A percentile compares a stretch with the other conserved stretches of the same genome.
phyloP scores from a whole-genome alignment of 2,113 vertebrate genomes.

The Sminthopsis crassicaudata region DNA sequence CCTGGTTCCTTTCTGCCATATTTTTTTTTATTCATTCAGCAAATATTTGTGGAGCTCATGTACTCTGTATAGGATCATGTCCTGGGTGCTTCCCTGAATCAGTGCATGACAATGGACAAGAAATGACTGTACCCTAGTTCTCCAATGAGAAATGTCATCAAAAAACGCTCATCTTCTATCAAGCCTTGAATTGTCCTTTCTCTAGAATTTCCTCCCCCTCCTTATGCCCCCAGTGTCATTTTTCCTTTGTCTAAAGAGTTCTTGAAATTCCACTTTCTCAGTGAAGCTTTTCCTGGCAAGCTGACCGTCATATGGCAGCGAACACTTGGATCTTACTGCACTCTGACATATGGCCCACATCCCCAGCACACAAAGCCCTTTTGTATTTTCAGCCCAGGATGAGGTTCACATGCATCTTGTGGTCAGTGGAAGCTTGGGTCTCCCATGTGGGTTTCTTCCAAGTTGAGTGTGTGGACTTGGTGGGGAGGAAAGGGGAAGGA shows the following conservation, averaged over 20 bases:
- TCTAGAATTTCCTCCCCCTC: background rate
- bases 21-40: background rate
- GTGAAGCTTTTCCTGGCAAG: background rate
- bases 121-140: background rate
- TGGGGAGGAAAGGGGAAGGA: background rate
- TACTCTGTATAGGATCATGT: background rate
- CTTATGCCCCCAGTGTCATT: background rate
- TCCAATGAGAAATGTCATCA: background rate
- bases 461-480: background rate
- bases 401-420: background rate
- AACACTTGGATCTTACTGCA: background rate
- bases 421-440: background rate
- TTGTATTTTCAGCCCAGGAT: background rate
- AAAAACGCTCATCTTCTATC: background rate
- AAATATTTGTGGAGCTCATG: background rate
- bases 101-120: background rate
- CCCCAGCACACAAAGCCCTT: background rate
- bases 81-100: background rate
- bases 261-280: constrained; percentile 1
- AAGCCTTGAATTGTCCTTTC: background rate
- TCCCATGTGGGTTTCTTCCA: background rate
- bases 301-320: background rate
- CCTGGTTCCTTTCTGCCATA: background rate
- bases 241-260: background rate
- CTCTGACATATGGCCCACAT: background rate